A percentile compares a stretch with the other conserved stretches of the same genome.
Evolutionary conservation across 2,888 invertebrate species (phyloP).

Genomic region (Cephus pulcher): DNA sequence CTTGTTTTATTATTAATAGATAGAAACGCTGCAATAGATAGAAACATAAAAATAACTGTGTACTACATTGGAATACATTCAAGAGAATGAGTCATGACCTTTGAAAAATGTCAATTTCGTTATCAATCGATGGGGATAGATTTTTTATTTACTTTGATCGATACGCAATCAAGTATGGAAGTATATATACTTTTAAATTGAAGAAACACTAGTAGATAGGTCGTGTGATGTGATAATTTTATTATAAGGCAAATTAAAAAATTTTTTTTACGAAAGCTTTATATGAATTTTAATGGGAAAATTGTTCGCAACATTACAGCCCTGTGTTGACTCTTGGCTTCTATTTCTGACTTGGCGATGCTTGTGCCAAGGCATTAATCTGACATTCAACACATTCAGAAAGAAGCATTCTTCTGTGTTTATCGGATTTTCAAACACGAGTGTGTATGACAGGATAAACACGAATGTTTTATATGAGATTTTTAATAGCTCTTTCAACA

Average conservation of each 20-base stretch:
- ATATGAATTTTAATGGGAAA: background rate
- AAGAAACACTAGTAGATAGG: background rate
- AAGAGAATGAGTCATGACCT: background rate
- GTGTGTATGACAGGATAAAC: background rate
- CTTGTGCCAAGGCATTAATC: background rate
- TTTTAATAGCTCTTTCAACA: background rate
- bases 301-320: background rate
- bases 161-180: background rate
- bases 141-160: background rate
- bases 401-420: background rate
- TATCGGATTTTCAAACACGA: background rate
- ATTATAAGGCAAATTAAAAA: too few relatives aligned
- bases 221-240: too few relatives aligned
- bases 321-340: background rate
- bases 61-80: background rate
- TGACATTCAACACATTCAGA: background rate
- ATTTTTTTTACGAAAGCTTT: background rate
- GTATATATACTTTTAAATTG: background rate
- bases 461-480: background rate
- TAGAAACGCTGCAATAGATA: background rate
- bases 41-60: background rate
- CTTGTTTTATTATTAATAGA: background rate
- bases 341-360: background rate
- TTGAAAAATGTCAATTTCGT: background rate
- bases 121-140: background rate